phyloP scores from a whole-genome alignment of 1,140 invertebrate species.

The Aplysia californica region DNA sequence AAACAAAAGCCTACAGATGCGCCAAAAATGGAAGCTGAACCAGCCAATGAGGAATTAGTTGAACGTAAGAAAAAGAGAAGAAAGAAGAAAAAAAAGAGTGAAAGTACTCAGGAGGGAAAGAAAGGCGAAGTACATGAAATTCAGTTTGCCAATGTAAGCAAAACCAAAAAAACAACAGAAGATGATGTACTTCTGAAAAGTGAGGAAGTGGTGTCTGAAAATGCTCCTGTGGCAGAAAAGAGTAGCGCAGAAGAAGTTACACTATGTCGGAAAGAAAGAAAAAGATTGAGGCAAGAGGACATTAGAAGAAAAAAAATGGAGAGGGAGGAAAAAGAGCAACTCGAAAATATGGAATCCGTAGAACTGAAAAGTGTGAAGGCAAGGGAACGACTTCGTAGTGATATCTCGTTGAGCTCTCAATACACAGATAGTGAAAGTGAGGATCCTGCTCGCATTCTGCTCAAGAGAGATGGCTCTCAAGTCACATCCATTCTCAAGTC shows the following conservation, averaged over 20 bases:
- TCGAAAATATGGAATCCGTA: not conserved
- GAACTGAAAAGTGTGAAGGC: too few relatives aligned
- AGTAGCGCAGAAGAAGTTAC: too few relatives aligned
- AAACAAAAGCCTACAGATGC: not conserved
- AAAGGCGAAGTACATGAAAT: not conserved
- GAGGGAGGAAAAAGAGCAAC: not conserved
- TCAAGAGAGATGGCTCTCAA: not conserved
- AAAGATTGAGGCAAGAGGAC: conserved; percentile 21
- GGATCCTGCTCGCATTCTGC: too few relatives aligned
- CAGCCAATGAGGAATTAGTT: not conserved
- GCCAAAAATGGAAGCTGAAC: not conserved
- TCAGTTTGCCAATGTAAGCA: too few relatives aligned
- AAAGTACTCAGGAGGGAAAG: not conserved
- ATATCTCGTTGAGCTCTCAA: too few relatives aligned
- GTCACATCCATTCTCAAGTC: conserved; percentile 20
- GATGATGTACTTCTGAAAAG: not conserved
- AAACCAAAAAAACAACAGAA: not conserved
- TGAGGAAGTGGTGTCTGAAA: not conserved
- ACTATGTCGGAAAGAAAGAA: conserved; percentile 21
- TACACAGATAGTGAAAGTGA: too few relatives aligned
- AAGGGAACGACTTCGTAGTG: too few relatives aligned
- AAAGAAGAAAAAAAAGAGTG: not conserved
- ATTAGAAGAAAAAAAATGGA: conserved; percentile 18
- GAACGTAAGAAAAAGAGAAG: conserved; percentile 1
- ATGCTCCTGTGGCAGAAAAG: too few relatives aligned